phyloP scores from a whole-genome alignment of 2,797 vertebrate species.

The Falco novaeseelandiae region DNA sequence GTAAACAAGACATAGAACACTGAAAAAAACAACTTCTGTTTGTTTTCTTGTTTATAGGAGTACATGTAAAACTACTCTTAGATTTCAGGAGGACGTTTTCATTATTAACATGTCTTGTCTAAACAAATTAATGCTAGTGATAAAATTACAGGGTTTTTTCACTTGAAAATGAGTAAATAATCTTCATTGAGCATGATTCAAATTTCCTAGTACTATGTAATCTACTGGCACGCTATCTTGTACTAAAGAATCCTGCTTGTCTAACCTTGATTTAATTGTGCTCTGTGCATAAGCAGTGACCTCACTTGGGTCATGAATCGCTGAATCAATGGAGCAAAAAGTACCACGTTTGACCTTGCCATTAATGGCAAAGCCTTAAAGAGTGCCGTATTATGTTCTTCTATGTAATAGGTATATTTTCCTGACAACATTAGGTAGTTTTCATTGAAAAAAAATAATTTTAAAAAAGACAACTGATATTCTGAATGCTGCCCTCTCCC shows the following conservation, averaged over 20 bases:
- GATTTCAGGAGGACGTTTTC: background rate
- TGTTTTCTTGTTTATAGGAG: background rate
- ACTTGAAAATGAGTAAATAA: background rate
- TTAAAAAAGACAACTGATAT: background rate
- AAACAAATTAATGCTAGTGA: background rate
- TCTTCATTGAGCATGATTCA: background rate
- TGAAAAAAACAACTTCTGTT: background rate
- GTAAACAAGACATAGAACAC: background rate
- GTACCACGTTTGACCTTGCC: conserved; percentile 68
- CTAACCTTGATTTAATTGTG: conserved; percentile 75
- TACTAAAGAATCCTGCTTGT: conserved; percentile 53
- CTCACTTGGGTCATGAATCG: conserved; percentile 55
- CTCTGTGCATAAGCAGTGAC: conserved; percentile 68
- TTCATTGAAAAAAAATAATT: conserved; percentile 1
- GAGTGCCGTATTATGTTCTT: conserved; percentile 9
- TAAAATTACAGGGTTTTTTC: background rate
- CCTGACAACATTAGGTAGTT: background rate
- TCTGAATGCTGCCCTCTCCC: background rate
- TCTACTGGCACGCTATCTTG: conserved; percentile 52
- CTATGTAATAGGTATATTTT: conserved; percentile 8
- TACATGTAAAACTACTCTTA: background rate
- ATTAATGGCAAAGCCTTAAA: conserved; percentile 63
- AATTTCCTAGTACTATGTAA: conserved; percentile 26
- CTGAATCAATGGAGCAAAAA: conserved; percentile 74
- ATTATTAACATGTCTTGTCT: background rate